Evolutionary conservation across 1,140 invertebrate species (phyloP), one percentile per base, ranked within the genome.

Genomic region (Archivesica marissinica): DNA sequence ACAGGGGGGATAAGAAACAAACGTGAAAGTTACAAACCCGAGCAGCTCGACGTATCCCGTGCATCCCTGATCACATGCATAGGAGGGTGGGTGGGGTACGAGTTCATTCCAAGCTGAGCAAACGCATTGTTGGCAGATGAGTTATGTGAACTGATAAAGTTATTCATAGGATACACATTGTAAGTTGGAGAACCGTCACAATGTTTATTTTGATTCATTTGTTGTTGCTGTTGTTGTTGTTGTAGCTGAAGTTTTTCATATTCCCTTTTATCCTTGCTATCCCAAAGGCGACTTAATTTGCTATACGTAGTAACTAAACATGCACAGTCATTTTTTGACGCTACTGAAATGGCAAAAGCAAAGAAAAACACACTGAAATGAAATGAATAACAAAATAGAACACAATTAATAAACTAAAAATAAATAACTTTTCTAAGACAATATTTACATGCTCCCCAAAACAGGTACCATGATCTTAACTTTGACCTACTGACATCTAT

Each of bases 221-320:
- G 75, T 56, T 86, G 88, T 54, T 89, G 85, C 23, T 70, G 82
- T 2, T 85, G 78, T 3, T 75, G 80, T 30, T 64, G 61, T 28
- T 59, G 76, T 56, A 80, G 52, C 30, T 86, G 86, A 28, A 86
- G 85, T 25, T 82, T 47, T 75, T 89, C 89, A 41, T 87, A 89
- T 39, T 88, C 87, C 89, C 91, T 89, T 83, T 94, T 93, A 68
- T 94, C 92, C 85, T 93, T 93, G 88, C 93, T 93, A 81, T 93
- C 92, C 93, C 93, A 94, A 74, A 94, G 91, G 68, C 91, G 91
- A 78, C 91, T 91, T 70, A 94, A 90, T 84, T 94, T 92, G 90
- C 92, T 93, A 90, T 93, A 93, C 30, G 93, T 94, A 83, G 88
- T 93, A 68, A 92, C 86, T 88, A 94, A 91, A 88, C 93, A 94